Conservation (phyloP, 53 echinoderm and acorn worm genomes). For the Pentamera pediparva region DNA sequence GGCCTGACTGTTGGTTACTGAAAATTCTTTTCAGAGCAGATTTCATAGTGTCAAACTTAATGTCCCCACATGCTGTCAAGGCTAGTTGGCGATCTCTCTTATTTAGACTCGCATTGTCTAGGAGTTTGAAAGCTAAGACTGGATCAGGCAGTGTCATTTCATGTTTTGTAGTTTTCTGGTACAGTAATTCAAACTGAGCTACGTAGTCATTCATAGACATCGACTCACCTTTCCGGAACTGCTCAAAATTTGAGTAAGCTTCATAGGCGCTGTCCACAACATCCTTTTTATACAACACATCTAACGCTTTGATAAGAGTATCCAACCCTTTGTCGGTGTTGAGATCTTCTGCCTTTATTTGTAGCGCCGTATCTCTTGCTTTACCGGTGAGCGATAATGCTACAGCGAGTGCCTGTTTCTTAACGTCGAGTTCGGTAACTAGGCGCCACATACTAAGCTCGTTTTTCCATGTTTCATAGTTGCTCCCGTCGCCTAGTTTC, state of each 20-base stretch:
- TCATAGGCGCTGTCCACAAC: slow-evolving; percentile 10
- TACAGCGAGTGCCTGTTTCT: not conserved
- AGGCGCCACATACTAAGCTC: not conserved
- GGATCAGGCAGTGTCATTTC: not conserved
- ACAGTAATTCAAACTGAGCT: slow-evolving; percentile 9
- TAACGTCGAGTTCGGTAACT: not conserved
- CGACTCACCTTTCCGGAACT: not conserved
- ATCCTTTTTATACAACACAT: not conserved
- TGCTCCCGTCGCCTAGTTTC: not conserved
- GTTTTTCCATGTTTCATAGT: not conserved
- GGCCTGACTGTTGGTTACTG: not conserved
- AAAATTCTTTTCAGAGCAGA: slow-evolving; percentile 25
- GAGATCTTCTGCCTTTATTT: not conserved
- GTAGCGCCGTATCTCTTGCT: not conserved
- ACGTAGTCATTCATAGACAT: not conserved
- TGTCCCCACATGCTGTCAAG: slow-evolving; percentile 21
- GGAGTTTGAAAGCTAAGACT: not conserved
- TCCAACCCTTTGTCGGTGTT: not conserved
- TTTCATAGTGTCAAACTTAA: slow-evolving; percentile 28
- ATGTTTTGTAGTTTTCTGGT: not conserved
- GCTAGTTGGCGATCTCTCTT: slow-evolving; percentile 18
- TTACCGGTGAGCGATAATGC: not conserved
- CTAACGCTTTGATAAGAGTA: not conserved
- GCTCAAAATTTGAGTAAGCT: not conserved
- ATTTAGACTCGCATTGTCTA: not conserved